A percentile compares a stretch with the other conserved stretches of the same genome.
Evolutionary conservation across 2,888 invertebrate species (phyloP).

Genomic region (Homarus gammarus): DNA sequence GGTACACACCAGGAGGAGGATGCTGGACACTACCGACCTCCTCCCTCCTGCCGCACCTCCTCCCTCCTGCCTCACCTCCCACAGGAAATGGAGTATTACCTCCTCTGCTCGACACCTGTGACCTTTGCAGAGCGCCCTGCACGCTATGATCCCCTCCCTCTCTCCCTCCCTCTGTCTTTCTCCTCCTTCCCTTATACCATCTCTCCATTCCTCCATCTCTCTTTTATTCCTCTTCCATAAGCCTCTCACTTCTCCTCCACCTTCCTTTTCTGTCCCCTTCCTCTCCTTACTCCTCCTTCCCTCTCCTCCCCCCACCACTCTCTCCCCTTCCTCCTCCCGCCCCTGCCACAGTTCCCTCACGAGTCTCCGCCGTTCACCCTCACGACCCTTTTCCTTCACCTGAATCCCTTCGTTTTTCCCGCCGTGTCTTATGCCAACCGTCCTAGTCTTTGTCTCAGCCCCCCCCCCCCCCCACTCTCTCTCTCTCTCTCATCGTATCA

Average conservation of each 20-base stretch:
- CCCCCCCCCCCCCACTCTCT: neutral
- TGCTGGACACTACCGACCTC: conserved; percentile 39
- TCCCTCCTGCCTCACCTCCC: conserved; percentile 42
- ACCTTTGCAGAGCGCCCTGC: conserved; percentile 55
- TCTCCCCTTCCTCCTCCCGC: neutral
- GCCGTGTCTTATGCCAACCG: neutral
- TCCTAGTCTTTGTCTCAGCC: neutral
- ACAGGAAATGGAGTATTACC: conserved; percentile 72
- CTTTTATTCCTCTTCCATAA: neutral
- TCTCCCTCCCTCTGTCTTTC: neutral
- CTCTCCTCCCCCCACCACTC: neutral
- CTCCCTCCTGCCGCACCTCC: conserved; percentile 13
- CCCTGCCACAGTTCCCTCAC: neutral
- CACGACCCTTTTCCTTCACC: neutral
- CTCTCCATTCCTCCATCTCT: neutral
- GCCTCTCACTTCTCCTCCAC: too few species aligned
- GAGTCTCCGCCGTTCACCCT: neutral
- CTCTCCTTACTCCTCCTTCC: neutral
- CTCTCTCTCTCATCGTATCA: neutral
- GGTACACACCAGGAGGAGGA: neutral
- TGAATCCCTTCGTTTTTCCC: too few species aligned
- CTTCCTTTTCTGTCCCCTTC: neutral
- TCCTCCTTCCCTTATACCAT: neutral
- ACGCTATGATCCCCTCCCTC: conserved; percentile 48
- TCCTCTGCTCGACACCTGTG: conserved; percentile 52